Evolutionary conservation across 2,113 vertebrate species (phyloP), one percentile per base, ranked within the genome.

Genomic region (Cromileptes altivelis): DNA sequence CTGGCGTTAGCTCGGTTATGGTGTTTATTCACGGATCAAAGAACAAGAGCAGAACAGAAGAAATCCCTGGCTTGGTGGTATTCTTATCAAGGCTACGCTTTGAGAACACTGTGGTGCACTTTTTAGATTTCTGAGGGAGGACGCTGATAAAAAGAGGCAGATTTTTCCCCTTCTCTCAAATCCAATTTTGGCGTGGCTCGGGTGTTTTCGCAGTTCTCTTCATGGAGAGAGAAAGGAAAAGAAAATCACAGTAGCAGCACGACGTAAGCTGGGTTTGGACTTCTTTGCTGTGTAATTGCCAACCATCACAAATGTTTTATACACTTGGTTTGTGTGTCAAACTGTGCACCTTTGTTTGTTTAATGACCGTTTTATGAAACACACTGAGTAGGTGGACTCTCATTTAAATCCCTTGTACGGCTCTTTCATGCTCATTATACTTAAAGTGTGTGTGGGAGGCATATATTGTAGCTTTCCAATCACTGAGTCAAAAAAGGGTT

Each of bases 91-190:
- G 81, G 72, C 88, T 72, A 71, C 14, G 65, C 75, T 86, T 83
- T 70, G 74, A 75, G 77, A 15, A 55, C 25, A 17, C 71, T 75
- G 69, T 75, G 80, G 58, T 58, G 55, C 84, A 82, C 78, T 50
- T 81, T 58, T 80, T 77, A 81, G 87, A 89, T 86, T 78, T 81
- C 65, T 67, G 64, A 82, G 63, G 5, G 63, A 73, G 79, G 68
- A 79, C 71, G 23, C 47, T 81, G 87, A 87, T 92, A 85, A 89
- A 88, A 89, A 87, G 80, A 88, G 80, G 86, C 25, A 40, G 25
- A 81, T 72, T 73, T 75, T 64, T 47, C 56, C 42, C 42, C 4
- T 17, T 58, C 55, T 42, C 58, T 75, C 58, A 42, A 76, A 84
- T 84, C 60, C 70, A 78, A 65, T 90, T 88, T 61, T 89, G 71